Evolutionary conservation across 1,140 invertebrate species (phyloP).

Genomic region (Drosophila yakuba): DNA sequence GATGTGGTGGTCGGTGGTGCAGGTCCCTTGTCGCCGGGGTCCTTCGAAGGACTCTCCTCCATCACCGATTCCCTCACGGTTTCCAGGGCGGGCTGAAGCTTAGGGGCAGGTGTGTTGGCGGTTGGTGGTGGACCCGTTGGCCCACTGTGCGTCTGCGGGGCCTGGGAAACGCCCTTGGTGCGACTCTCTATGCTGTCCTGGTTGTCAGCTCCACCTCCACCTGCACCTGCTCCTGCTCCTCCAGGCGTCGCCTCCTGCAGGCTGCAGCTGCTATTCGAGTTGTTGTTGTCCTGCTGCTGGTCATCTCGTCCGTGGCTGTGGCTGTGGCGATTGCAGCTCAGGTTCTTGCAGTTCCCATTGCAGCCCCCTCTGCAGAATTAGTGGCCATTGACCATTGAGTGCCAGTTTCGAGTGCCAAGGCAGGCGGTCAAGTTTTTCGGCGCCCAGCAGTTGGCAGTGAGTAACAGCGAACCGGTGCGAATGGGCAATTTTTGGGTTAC

Average conservation of each 20-base stretch:
- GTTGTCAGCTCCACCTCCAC: slow-evolving; percentile 59
- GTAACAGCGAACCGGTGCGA: slow-evolving; percentile 70
- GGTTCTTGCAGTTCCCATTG: slow-evolving; percentile 73
- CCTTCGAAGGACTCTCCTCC: slow-evolving; percentile 31
- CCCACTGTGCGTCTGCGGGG: slow-evolving; percentile 73
- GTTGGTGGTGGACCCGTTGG: slow-evolving; percentile 78
- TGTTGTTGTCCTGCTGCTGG: slow-evolving; percentile 66
- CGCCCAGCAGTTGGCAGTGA: slow-evolving; percentile 80
- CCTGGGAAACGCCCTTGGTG: slow-evolving; percentile 68
- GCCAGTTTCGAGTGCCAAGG: slow-evolving; percentile 14
- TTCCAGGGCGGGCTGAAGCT: slow-evolving; percentile 30
- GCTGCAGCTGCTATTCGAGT: slow-evolving; percentile 59
- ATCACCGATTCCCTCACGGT: slow-evolving; percentile 49
- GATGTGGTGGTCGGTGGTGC: not conserved
- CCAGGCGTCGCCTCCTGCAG: slow-evolving; percentile 37
- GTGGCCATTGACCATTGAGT: not conserved
- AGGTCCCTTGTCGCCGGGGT: slow-evolving; percentile 9
- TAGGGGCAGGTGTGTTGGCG: slow-evolving; percentile 11
- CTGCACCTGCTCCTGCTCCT: slow-evolving; percentile 6
- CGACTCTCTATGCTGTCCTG: slow-evolving; percentile 73
- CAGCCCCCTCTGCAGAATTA: slow-evolving; percentile 49
- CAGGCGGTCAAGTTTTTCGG: slow-evolving; percentile 66
- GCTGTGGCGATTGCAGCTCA: slow-evolving; percentile 66
- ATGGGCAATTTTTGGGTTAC: slow-evolving; percentile 56
- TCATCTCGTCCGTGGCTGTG: slow-evolving; percentile 47